These are phyloP conservation scores for Drosophila meridiana DNA, from an alignment of 2,888 invertebrate species.

Conservation along the genomic window DNA sequence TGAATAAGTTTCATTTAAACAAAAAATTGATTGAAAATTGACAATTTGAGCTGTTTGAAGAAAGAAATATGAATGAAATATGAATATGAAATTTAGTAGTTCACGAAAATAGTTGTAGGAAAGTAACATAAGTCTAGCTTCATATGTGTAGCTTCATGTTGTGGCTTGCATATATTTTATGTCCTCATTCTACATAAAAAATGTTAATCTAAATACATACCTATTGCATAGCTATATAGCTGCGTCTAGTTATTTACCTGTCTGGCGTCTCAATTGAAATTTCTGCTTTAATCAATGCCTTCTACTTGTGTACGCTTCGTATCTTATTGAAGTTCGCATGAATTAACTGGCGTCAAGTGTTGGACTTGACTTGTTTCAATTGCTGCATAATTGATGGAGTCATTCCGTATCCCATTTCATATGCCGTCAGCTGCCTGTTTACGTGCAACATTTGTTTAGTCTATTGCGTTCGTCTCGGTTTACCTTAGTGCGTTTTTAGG, in stretches of 20 bases:
- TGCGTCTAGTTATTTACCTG: background rate
- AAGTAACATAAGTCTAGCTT: too few relatives aligned
- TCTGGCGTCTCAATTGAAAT: background rate
- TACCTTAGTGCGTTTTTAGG: background rate
- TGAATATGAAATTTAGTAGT: too few relatives aligned
- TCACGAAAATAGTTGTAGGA: too few relatives aligned
- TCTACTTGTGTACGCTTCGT: background rate
- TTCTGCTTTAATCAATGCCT: too few relatives aligned
- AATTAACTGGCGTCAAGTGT: slow-evolving; percentile 1
- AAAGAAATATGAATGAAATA: too few relatives aligned
- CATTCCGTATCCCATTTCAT: slow-evolving; percentile 7
- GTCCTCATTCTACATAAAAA: too few relatives aligned
- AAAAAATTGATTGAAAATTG: too few relatives aligned
- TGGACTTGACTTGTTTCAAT: background rate
- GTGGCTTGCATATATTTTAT: background rate
- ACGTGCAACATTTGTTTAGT: slow-evolving; percentile 26
- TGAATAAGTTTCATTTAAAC: too few relatives aligned
- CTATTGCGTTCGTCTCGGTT: slow-evolving; percentile 16
- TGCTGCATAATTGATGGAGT: background rate
- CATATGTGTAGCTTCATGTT: background rate
- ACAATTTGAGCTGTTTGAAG: too few relatives aligned
- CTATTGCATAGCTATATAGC: background rate
- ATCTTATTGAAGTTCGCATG: background rate
- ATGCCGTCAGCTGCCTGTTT: slow-evolving; percentile 10
- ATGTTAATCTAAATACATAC: background rate